Evolutionary conservation across 2,113 vertebrate species (phyloP).

Genomic region (Heloderma charlesbogerti): DNA sequence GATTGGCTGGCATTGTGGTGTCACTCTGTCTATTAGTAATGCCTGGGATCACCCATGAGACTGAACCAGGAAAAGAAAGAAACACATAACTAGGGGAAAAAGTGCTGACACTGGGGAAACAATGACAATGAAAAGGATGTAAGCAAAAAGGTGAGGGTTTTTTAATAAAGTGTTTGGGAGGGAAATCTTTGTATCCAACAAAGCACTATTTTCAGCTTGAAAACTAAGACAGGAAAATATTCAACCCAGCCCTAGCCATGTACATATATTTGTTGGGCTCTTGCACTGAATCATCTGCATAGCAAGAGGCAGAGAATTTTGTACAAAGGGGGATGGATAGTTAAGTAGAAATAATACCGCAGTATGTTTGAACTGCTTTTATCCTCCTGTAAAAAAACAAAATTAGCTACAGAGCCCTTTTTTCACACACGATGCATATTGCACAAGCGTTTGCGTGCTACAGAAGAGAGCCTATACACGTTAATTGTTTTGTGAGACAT

Average conservation of each 20-base stretch:
- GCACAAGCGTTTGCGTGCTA: background rate
- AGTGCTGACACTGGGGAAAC: background rate
- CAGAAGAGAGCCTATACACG: background rate
- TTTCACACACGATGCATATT: background rate
- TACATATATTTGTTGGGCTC: background rate
- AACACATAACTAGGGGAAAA: background rate
- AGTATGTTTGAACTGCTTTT: background rate
- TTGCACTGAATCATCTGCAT: background rate
- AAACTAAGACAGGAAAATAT: background rate
- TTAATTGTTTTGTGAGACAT: conserved; percentile 5
- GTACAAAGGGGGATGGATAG: background rate
- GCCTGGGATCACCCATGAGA: background rate
- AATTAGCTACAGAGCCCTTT: background rate
- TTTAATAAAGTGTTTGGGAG: no score
- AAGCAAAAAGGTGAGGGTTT: background rate
- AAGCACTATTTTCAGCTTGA: background rate
- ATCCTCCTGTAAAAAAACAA: background rate
- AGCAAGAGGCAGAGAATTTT: background rate
- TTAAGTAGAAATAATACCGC: background rate
- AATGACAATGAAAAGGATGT: background rate
- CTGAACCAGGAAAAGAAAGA: background rate
- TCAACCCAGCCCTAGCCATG: background rate
- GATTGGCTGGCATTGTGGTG: background rate
- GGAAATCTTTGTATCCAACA: background rate
- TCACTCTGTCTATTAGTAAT: background rate